A percentile compares a stretch with the other conserved stretches of the same genome.
Conservation (phyloP, 92 coral and sea anemone genomes). For the Anthopleura xanthogrammica region DNA sequence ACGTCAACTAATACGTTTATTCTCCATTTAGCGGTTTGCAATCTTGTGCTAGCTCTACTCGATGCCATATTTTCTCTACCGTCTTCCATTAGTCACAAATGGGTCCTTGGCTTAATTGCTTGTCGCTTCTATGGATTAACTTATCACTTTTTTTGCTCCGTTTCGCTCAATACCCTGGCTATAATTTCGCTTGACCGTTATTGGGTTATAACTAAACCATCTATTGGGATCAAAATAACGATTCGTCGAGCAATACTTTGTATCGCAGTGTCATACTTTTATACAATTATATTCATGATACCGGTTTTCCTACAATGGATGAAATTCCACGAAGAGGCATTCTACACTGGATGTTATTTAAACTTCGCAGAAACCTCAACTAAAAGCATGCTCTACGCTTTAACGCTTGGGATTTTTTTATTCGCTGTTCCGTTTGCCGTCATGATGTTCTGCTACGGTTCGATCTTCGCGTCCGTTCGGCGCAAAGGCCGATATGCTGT, state of each 20-base stretch:
- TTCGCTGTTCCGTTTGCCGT: slow-evolving; percentile 67
- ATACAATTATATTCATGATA: slow-evolving; percentile 65
- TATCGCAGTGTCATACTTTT: slow-evolving; percentile 56
- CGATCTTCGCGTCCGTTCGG: slow-evolving; percentile 66
- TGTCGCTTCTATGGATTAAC: slow-evolving; percentile 65
- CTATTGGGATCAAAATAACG: slow-evolving; percentile 66
- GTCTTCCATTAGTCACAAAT: slow-evolving; percentile 52
- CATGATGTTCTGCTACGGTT: slow-evolving; percentile 69
- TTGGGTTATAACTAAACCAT: slow-evolving; percentile 82
- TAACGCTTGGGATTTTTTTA: slow-evolving; percentile 57
- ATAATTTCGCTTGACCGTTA: slow-evolving; percentile 84
- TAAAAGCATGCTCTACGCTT: slow-evolving; percentile 51
- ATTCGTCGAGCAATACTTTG: slow-evolving; percentile 59
- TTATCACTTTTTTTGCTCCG: slow-evolving; percentile 67
- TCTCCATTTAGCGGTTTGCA: slow-evolving; percentile 71
- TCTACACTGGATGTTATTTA: slow-evolving; percentile 80
- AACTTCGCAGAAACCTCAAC: slow-evolving; percentile 39
- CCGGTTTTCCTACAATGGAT: slow-evolving; percentile 67
- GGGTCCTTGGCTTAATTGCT: slow-evolving; percentile 61
- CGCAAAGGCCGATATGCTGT: slow-evolving; percentile 49
- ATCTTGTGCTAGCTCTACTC: slow-evolving; percentile 63
- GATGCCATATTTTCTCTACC: slow-evolving; percentile 79
- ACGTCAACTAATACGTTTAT: slow-evolving; percentile 83
- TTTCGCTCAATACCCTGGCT: slow-evolving; percentile 77
- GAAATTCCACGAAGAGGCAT: slow-evolving; percentile 63